Percentiles rank a stretch among this genome's conserved stretches.
Conservation (phyloP, 30 jellyfish, hydroid and myxozoan genomes). For the Turritopsis rubra region DNA sequence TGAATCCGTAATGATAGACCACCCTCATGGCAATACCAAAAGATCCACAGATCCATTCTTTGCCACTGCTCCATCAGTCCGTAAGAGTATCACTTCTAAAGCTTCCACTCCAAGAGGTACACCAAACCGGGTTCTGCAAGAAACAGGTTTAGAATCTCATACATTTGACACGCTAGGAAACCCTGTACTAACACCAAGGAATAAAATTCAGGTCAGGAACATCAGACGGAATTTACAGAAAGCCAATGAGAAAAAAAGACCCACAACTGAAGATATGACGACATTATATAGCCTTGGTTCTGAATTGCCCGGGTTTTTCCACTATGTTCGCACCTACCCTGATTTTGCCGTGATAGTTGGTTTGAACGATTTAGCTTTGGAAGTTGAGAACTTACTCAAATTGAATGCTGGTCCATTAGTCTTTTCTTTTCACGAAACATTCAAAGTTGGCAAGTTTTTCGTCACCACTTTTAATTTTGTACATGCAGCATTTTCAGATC, state of each 20-base stretch:
- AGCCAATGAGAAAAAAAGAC: slow-evolving; percentile 31
- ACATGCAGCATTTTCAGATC: slow-evolving; percentile 73
- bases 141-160: slow-evolving; percentile 4
- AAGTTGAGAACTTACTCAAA: slow-evolving; percentile 63
- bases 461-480: slow-evolving; percentile 66
- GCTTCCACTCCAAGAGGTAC: slow-evolving; percentile 44
- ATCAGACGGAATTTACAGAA: slow-evolving; percentile 47
- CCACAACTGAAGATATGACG: slow-evolving; percentile 34
- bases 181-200: slow-evolving; percentile 81
- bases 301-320: slow-evolving; percentile 69
- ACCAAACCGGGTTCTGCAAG: slow-evolving; percentile 21
- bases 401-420: slow-evolving; percentile 69
- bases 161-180: slow-evolving; percentile 22
- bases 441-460: slow-evolving; percentile 71
- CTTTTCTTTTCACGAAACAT: slow-evolving; percentile 78
- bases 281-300: slow-evolving; percentile 37
- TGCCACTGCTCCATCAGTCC: slow-evolving; percentile 89
- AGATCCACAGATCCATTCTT: slow-evolving; percentile 54
- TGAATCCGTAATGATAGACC: slow-evolving; percentile 67
- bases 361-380: slow-evolving; percentile 49
- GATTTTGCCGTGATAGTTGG: slow-evolving; percentile 57
- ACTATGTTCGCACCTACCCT: slow-evolving; percentile 65
- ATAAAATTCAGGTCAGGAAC: slow-evolving; percentile 82
- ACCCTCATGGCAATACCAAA: slow-evolving; percentile 88
- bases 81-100: slow-evolving; percentile 53